Evolutionary conservation across 2,113 vertebrate species (phyloP).

Genomic region (Plectropomus leopardus): DNA sequence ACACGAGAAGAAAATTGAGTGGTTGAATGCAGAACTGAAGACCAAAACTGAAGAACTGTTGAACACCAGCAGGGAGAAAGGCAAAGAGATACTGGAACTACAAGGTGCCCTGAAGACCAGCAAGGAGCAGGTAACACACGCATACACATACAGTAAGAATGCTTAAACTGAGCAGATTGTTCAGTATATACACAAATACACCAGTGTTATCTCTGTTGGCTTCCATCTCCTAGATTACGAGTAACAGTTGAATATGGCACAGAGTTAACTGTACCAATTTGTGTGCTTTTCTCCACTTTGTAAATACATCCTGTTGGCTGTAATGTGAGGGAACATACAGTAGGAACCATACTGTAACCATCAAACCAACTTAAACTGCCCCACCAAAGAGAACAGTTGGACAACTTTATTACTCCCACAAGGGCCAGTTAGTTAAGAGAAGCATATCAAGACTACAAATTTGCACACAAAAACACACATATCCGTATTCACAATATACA

Average conservation of each 20-base stretch:
- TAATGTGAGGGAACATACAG: no score
- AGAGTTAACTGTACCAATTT: neutral
- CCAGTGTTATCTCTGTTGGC: neutral
- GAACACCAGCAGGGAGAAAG: constrained; percentile 89
- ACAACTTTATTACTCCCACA: no score
- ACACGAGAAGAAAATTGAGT: constrained; percentile 90
- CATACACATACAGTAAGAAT: neutral
- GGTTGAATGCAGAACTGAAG: constrained; percentile 92
- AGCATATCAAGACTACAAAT: no score
- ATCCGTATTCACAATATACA: no score
- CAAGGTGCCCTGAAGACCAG: constrained; percentile 90
- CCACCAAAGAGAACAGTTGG: no score
- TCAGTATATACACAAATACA: neutral
- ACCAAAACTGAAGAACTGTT: constrained; percentile 94
- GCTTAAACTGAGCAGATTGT: neutral
- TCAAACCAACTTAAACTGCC: no score
- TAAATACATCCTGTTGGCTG: no score
- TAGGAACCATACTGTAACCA: no score
- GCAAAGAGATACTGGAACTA: constrained; percentile 93
- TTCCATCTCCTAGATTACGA: neutral
- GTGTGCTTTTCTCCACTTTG: neutral
- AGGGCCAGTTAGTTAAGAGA: no score
- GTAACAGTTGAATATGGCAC: neutral
- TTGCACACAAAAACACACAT: no score
- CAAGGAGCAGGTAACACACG: constrained; percentile 90